Conservation (phyloP, 2,888 invertebrate genomes). For the Hylaea fasciaria region DNA sequence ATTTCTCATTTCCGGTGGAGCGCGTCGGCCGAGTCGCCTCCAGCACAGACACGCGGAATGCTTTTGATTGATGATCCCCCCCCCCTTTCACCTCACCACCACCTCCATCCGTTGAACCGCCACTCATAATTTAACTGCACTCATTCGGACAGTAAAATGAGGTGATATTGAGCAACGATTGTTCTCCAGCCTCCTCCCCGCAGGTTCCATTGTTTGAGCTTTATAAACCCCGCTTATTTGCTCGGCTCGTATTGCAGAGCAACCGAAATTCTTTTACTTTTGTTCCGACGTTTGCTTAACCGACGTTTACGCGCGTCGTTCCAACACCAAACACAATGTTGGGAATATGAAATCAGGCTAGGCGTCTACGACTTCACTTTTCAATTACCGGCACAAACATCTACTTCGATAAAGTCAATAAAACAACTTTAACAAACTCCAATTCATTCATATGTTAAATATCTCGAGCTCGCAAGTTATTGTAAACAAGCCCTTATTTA, state of each 20-base stretch:
- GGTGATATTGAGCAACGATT: slow-evolving; percentile 23
- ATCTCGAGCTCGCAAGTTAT: slow-evolving; percentile 2
- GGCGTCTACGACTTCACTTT: not conserved
- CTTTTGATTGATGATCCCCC: slow-evolving; percentile 23
- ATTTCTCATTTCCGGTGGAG: slow-evolving; percentile 44
- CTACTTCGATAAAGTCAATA: not conserved
- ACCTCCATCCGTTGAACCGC: slow-evolving; percentile 20
- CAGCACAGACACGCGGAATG: slow-evolving; percentile 8
- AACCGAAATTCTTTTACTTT: not conserved
- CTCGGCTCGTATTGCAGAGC: not conserved
- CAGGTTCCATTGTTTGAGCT: not conserved
- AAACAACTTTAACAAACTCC: not conserved
- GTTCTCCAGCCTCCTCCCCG: slow-evolving; percentile 1
- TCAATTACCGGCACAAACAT: not conserved
- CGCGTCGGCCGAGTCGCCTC: slow-evolving; percentile 1
- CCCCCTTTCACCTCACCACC: not conserved
- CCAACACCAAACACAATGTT: not conserved
- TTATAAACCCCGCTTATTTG: not conserved
- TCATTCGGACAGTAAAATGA: slow-evolving; percentile 23
- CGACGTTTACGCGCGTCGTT: not conserved
- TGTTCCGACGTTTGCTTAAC: not conserved
- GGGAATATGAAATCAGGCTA: slow-evolving; percentile 3
- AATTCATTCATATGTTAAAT: slow-evolving; percentile 1
- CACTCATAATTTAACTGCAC: slow-evolving; percentile 36
- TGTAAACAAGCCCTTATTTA: slow-evolving; percentile 2